These are phyloP conservation scores for Drosophila nigritarsus DNA, from an alignment of 2,888 invertebrate genomes.

Conservation along the genomic window DNA sequence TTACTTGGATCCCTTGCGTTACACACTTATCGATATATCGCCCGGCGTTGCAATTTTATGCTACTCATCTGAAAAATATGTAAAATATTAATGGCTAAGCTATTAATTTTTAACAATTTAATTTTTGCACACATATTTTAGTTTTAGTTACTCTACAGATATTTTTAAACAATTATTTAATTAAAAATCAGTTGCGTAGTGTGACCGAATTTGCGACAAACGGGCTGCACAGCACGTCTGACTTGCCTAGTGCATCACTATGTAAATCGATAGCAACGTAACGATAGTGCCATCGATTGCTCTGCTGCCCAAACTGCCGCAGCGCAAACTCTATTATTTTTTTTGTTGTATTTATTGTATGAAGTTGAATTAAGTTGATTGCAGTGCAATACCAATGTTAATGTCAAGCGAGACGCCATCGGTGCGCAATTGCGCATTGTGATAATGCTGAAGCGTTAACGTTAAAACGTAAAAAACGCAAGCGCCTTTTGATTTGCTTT, in stretches of 20 bases:
- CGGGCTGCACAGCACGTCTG: constrained; percentile 15
- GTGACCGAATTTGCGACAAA: constrained; percentile 15
- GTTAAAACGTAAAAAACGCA: constrained; percentile 37
- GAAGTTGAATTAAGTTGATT: constrained; percentile 62
- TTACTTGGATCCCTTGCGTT: background rate
- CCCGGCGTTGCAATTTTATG: background rate
- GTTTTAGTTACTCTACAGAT: background rate
- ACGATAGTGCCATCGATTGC: constrained; percentile 62
- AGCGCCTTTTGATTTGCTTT: constrained; percentile 43
- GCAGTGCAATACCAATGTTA: constrained; percentile 60
- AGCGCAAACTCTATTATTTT: constrained; percentile 59
- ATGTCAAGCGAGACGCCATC: constrained; percentile 38
- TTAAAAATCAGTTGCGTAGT: constrained; percentile 11
- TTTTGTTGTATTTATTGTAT: constrained; percentile 60
- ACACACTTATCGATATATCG: constrained; percentile 9
- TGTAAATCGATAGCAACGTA: constrained; percentile 43
- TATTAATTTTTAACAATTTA: background rate
- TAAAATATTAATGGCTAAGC: background rate
- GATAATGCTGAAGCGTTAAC: constrained; percentile 52
- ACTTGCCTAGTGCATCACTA: background rate
- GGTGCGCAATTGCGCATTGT: constrained; percentile 52
- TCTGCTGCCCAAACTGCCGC: constrained; percentile 57
- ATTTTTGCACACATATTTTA: background rate
- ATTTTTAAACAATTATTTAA: background rate
- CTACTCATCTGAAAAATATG: background rate